Percentiles rank a stretch among this genome's conserved stretches.
phyloP scores from a whole-genome alignment of 2,113 vertebrate genomes.

The Thalassoma bifasciatum region DNA sequence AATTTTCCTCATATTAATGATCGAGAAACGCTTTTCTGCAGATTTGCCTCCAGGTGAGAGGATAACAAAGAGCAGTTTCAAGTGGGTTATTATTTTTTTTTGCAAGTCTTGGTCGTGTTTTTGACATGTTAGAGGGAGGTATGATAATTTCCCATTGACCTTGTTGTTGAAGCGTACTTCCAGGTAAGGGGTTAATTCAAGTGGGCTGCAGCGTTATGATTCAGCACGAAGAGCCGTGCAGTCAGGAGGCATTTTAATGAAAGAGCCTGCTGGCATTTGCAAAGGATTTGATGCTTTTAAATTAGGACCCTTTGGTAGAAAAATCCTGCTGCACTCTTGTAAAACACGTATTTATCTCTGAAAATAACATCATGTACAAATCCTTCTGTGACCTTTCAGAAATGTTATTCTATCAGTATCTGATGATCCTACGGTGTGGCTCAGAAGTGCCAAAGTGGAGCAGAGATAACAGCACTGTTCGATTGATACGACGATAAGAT shows the following conservation, averaged over 20 bases:
- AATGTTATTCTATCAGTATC: slow-evolving; percentile 6
- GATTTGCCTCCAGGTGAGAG: slow-evolving; percentile 32
- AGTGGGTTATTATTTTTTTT: slow-evolving; percentile 48
- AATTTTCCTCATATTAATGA: slow-evolving; percentile 36
- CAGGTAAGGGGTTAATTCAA: slow-evolving; percentile 26
- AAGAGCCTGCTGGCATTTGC: slow-evolving; percentile 18
- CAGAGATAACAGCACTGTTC: slow-evolving; percentile 34
- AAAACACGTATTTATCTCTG: slow-evolving; percentile 44
- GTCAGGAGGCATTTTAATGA: slow-evolving; percentile 21
- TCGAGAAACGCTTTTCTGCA: slow-evolving; percentile 10
- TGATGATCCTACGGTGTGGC: slow-evolving; percentile 25
- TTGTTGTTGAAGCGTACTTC: slow-evolving; percentile 29
- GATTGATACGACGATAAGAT: slow-evolving; percentile 47
- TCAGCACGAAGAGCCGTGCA: background rate
- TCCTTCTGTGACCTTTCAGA: slow-evolving; percentile 44
- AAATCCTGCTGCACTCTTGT: slow-evolving; percentile 22
- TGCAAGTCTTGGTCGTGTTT: slow-evolving; percentile 12
- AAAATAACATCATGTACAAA: slow-evolving; percentile 41
- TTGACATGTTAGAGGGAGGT: slow-evolving; percentile 4
- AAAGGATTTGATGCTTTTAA: slow-evolving; percentile 9
- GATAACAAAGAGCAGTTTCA: slow-evolving; percentile 33
- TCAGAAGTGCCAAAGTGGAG: slow-evolving; percentile 14
- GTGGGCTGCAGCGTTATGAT: slow-evolving; percentile 3
- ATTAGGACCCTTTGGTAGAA: background rate
- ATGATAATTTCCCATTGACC: slow-evolving; percentile 42